These are phyloP conservation scores for Acanthiza pusilla DNA, from an alignment of 2,797 vertebrate species.

Conservation along the genomic window DNA sequence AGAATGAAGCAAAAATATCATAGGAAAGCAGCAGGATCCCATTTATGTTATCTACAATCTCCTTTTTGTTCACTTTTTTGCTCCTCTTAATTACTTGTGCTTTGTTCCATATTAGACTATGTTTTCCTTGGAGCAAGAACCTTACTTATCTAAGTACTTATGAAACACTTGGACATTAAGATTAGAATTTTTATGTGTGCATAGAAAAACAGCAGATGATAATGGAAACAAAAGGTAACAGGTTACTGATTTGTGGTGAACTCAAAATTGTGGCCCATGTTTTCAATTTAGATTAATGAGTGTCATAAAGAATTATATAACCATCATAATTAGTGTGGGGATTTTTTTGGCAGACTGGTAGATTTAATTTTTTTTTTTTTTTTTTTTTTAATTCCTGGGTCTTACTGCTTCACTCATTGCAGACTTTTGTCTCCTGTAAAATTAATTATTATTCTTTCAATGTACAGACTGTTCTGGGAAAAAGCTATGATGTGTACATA, in stretches of 20 bases:
- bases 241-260: background rate
- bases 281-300: background rate
- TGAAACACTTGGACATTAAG: background rate
- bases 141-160: background rate
- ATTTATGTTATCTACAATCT: background rate
- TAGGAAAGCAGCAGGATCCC: background rate
- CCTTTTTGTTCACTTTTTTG: background rate
- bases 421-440: background rate
- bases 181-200: background rate
- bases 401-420: background rate
- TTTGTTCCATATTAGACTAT: background rate
- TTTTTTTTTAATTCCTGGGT: background rate
- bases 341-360: background rate
- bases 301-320: background rate
- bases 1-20: background rate
- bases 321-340: background rate
- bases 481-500: accelerated
- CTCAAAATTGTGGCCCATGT: background rate
- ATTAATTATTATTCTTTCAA: background rate
- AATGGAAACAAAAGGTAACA: background rate
- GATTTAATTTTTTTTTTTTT: background rate
- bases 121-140: background rate
- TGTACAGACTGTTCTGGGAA: background rate
- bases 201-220: background rate
- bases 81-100: background rate